Evolutionary conservation across 2,888 invertebrate genomes (phyloP), one percentile per base, ranked within the genome.

Genomic region (Exephanes ischioxanthus): DNA sequence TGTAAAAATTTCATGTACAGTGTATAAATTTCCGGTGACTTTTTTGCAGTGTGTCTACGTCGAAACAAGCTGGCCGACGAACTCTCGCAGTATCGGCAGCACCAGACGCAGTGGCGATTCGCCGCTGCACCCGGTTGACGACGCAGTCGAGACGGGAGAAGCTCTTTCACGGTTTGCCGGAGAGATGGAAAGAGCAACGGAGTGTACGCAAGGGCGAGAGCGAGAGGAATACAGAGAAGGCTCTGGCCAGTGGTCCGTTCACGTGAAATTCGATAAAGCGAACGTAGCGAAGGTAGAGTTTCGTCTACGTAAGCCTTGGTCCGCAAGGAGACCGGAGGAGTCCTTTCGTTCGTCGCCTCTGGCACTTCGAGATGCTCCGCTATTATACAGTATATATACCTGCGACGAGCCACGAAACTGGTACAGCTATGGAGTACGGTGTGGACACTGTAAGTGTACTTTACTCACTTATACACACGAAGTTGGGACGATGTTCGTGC

Each of bases 311-410:
- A 55, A 45, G 71, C 53, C 80, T 80, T 66, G 80, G 63, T 70
- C 76, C 67, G 53, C 53, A 37, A 37, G 19, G 68, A 72, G 67
- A 77, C 80, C 80, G 68, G 72, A 22, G 55, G 58, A 80, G 77
- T 81, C 73, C 80, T 84, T 80, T 77, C 77, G 80, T 80, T 84
- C 84, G 80, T 84, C 77, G 80, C 77, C 80, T 84, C 72, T 61
- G 80, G 83, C 79, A 63, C 85, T 80, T 80, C 71, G 53, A 70
- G 67, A 76, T 53, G 70, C 51, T 71, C 76, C 73, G 45, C 45
- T 61, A 53, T 66, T 85, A 61, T 26, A 73, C 48, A 30, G 19
- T 75, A 58, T 61, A 68, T 33, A n/a, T 61, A 76, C 16, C 33
- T 67, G 7, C 45, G 26, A 55, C 53, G 19, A 30, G 63, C 66